phyloP scores from a whole-genome alignment of 2,888 invertebrate genomes.

The Clanis bilineata region DNA sequence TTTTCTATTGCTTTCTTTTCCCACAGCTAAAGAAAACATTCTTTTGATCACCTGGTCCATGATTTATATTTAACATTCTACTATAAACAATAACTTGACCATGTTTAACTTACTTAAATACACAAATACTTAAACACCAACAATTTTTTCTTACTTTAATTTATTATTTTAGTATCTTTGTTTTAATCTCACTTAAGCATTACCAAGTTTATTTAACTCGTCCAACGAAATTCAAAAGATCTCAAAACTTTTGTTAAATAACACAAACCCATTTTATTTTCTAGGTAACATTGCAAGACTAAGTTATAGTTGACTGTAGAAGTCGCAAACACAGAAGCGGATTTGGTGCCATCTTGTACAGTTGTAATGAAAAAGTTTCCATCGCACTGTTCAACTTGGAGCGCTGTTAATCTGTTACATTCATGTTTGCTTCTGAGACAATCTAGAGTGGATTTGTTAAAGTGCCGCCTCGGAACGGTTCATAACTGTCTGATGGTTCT shows the following conservation, averaged over 20 bases:
- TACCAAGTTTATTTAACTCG: background rate
- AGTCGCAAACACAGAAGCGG: conserved; percentile 24
- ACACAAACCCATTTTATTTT: conserved; percentile 24
- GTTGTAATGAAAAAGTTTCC: conserved; percentile 53
- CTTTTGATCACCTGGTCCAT: background rate
- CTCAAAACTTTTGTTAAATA: conserved; percentile 15
- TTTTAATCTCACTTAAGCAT: background rate
- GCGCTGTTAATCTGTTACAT: conserved; percentile 35
- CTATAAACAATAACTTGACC: too few species aligned
- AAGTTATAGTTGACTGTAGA: conserved; percentile 31
- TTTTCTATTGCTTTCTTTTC: conserved; percentile 15
- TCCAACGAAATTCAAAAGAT: background rate
- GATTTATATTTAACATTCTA: background rate
- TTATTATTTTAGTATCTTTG: too few species aligned
- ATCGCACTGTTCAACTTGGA: conserved; percentile 25
- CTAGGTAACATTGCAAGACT: conserved; percentile 29
- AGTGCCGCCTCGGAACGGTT: conserved; percentile 10
- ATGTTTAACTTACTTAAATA: too few species aligned
- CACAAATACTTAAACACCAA: too few species aligned
- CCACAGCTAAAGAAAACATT: conserved; percentile 9
- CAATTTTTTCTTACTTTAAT: too few species aligned
- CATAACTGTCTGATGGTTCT: conserved; percentile 2
- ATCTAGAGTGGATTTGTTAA: conserved; percentile 24
- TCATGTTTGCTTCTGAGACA: conserved; percentile 27
- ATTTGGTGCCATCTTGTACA: conserved; percentile 28